phyloP scores from a whole-genome alignment of 1,140 invertebrate species.

The Platorchestia sp. region DNA sequence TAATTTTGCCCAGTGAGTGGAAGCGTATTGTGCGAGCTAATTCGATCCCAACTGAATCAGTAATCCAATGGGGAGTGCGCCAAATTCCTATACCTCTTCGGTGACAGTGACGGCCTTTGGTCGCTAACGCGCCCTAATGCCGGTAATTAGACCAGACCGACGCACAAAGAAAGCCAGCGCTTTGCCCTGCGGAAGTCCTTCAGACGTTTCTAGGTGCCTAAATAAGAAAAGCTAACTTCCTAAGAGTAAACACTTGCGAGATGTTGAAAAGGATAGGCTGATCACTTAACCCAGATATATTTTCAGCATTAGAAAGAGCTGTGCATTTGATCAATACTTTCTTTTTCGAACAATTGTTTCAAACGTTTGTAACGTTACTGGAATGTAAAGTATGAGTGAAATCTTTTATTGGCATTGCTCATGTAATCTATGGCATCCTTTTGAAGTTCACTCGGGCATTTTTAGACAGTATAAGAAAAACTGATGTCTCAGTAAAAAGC shows the following conservation, averaged over 20 bases:
- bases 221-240: background rate
- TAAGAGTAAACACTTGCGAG: background rate
- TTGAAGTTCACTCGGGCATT: background rate
- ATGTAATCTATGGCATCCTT: background rate
- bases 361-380: background rate
- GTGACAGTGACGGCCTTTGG: background rate
- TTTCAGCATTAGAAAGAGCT: background rate
- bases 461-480: background rate
- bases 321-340: background rate
- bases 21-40: background rate
- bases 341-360: background rate
- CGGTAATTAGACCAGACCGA: background rate
- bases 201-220: background rate
- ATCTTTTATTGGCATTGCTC: background rate
- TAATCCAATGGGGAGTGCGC: background rate
- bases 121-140: background rate
- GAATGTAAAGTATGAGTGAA: background rate
- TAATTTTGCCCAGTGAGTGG: background rate
- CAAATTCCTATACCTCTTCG: background rate
- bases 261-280: background rate
- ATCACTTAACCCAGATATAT: background rate
- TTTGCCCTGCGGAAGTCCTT: background rate
- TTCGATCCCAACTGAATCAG: background rate
- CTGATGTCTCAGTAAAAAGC: no score
- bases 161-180: background rate